Evolutionary conservation across 2,113 vertebrate genomes (phyloP), one percentile per base, ranked within the genome.

Genomic region (Pan troglodytes): DNA sequence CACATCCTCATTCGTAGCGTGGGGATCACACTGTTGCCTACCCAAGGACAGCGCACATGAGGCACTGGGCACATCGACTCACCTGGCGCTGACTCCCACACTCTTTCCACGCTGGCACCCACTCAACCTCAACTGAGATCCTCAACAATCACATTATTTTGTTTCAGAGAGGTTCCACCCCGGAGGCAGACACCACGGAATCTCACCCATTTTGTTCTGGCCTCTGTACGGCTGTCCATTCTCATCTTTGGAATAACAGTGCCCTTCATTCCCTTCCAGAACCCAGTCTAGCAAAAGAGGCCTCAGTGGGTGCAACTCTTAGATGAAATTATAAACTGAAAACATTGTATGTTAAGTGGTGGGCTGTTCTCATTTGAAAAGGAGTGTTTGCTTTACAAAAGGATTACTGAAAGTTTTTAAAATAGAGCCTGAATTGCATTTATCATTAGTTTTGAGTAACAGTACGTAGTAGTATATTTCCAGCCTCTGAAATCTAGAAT

Each of bases 41-140:
- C 17, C 72, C 27, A 16, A 0, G 50, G 35, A 27, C 1, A 6
- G 27, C 23, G 0, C 7, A 11, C 0, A 0, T 4, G 18, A 55
- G 32, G n/a, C 4, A 1, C 52, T 14, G 11, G 48, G 0, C 30
- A n/a, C 35, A 9, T 0, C 0, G 32, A 25, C 85, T 11, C 61
- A 2, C 5, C 18, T 16, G 43, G 0, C 0, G 8, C 4, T 7
- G 52, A 38, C 16, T 27, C 43, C 76, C 73, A 12, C 2, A 10
- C 57, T 40, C n/a, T 6, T 43, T 27, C 8, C 25, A 23, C 73
- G 45, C 6, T 0, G 40, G 50, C 27, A 20, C 11, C 32, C 30
- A 23, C 59, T n/a, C 55, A 11, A 30, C 48, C 75, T 25, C 61
- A 7, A 0, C 25, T 22, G 8, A 64, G n/a, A 68, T 17, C 17